phyloP scores from a whole-genome alignment of 2,113 vertebrate genomes.

The Carassius auratus region DNA sequence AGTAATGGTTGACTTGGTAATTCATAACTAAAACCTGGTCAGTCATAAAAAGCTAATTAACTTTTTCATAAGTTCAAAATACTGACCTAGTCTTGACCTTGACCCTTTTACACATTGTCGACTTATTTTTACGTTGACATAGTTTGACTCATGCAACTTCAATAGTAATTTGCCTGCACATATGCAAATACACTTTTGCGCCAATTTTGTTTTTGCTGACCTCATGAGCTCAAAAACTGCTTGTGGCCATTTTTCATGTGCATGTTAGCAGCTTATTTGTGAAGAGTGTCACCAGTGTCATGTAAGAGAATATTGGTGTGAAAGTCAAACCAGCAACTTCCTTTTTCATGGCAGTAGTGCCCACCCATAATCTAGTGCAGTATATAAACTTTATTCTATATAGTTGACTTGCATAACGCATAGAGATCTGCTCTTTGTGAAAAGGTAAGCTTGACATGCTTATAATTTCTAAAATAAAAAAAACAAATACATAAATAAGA shows the following conservation, averaged over 20 bases:
- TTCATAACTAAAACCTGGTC: background rate
- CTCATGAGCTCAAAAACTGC: conserved; percentile 49
- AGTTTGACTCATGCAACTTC: background rate
- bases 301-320: conserved; percentile 44
- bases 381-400: conserved; percentile 44
- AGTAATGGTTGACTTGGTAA: background rate
- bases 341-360: conserved; percentile 30
- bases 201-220: conserved; percentile 45
- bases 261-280: conserved; percentile 41
- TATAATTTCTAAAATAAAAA: background rate
- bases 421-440: conserved; percentile 1
- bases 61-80: background rate
- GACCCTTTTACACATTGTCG: too few relatives aligned
- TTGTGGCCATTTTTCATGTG: conserved; percentile 46
- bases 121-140: background rate
- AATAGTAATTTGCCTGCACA: background rate
- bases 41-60: background rate
- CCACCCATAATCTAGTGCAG: background rate
- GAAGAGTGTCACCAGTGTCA: conserved; percentile 35
- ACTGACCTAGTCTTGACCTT: too few relatives aligned
- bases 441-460: conserved; percentile 31
- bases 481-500: background rate
- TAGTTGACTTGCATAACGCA: conserved; percentile 2
- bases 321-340: conserved; percentile 54
- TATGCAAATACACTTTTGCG: background rate